A percentile compares a stretch with the other conserved stretches of the same genome.
Evolutionary conservation across 2,113 vertebrate genomes (phyloP).

Genomic region (Garra rufa): DNA sequence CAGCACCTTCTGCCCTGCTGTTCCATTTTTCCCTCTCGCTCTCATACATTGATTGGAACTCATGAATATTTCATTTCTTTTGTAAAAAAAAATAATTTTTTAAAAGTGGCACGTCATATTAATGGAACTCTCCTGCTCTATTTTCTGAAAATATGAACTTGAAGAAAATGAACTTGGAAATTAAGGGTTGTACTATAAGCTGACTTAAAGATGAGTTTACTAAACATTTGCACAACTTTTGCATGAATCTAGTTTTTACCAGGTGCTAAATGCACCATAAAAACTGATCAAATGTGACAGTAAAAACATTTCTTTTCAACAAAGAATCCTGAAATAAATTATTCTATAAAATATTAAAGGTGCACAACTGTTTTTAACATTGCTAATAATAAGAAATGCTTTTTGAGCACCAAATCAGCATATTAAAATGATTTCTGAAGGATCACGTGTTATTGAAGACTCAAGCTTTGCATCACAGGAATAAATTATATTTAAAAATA

Average conservation of each 20-base stretch:
- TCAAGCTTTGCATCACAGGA: not conserved
- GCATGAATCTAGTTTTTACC: not conserved
- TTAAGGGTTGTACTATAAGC: not conserved
- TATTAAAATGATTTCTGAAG: not conserved
- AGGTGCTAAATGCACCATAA: not conserved
- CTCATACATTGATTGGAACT: constrained; percentile 60
- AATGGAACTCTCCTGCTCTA: constrained; percentile 58
- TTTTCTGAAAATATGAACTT: constrained; percentile 53
- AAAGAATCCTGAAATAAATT: not conserved
- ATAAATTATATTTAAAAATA: not conserved
- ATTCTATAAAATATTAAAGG: too few relatives aligned
- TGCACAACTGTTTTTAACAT: too few relatives aligned
- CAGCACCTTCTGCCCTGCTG: constrained; percentile 28
- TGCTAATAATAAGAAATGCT: not conserved
- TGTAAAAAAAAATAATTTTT: constrained; percentile 67
- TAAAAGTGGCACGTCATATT: constrained; percentile 68
- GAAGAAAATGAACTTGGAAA: constrained; percentile 64
- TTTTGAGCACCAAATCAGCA: not conserved
- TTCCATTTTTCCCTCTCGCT: constrained; percentile 6
- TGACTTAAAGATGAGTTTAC: not conserved
- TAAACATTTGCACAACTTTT: not conserved
- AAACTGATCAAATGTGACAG: not conserved
- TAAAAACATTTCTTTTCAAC: not conserved
- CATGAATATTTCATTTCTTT: constrained; percentile 74
- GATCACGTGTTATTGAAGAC: not conserved